Conservation (phyloP, 1,140 invertebrate species). For the Tachypleus tridentatus region DNA sequence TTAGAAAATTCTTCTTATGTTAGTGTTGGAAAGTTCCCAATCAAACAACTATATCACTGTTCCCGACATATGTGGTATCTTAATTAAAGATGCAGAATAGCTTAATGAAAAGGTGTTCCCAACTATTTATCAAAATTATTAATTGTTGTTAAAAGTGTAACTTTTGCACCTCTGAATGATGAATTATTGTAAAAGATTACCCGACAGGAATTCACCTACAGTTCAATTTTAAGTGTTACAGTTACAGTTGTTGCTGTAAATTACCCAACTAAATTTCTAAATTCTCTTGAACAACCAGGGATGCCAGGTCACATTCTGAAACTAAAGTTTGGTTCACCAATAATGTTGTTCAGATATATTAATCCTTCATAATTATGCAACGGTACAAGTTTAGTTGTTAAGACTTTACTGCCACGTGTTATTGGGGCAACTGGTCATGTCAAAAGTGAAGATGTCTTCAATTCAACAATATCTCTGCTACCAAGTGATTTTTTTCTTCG, state of each 20-base stretch:
- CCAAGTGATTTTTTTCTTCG: conserved; percentile 9
- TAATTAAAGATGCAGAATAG: too few relatives aligned
- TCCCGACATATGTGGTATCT: too few relatives aligned
- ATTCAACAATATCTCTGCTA: conserved; percentile 10
- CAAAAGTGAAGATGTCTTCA: conserved; percentile 15
- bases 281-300: conserved; percentile 30
- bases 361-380: conserved; percentile 18
- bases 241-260: conserved; percentile 4
- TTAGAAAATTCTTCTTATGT: too few relatives aligned
- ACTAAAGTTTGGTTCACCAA: conserved; percentile 20
- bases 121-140: too few relatives aligned
- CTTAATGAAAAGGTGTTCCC: too few relatives aligned
- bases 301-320: conserved; percentile 28
- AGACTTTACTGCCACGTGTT: conserved; percentile 32
- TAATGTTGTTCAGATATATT: conserved; percentile 18
- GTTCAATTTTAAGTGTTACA: too few relatives aligned
- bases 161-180: too few relatives aligned
- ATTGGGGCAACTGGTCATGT: conserved; percentile 11
- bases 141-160: too few relatives aligned
- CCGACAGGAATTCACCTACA: too few relatives aligned
- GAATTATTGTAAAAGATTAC: too few relatives aligned
- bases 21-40: too few relatives aligned
- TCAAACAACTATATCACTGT: too few relatives aligned
- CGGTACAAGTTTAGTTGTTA: conserved; percentile 28
- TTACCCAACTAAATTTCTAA: conserved; percentile 33